Conservation (phyloP, 2,113 vertebrate genomes). For the Astur gentilis region DNA sequence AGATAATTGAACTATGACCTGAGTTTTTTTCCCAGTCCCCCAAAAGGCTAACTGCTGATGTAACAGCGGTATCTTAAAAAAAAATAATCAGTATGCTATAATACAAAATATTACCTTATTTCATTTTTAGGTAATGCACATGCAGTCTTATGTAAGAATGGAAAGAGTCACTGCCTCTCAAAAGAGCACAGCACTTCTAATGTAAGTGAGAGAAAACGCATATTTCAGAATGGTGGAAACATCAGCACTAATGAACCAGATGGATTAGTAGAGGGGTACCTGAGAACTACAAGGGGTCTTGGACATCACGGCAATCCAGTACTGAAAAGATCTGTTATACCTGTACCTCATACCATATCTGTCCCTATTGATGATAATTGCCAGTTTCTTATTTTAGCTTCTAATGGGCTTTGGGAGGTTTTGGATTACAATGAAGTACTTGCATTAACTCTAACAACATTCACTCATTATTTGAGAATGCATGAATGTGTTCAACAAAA, state of each 20-base stretch:
- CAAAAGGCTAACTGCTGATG: background rate
- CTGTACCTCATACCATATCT: conserved; percentile 54
- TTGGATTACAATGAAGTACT: conserved; percentile 61
- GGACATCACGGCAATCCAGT: conserved; percentile 60
- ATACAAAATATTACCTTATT: background rate
- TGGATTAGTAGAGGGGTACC: conserved; percentile 53
- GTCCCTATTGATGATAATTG: conserved; percentile 53
- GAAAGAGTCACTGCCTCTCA: conserved; percentile 59
- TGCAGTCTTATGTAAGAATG: conserved; percentile 71
- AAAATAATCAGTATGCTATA: background rate
- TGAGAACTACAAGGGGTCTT: conserved; percentile 53
- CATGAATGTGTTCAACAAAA: background rate
- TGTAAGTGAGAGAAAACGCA: conserved; percentile 8
- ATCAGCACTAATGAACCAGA: conserved; percentile 49
- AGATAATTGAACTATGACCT: background rate
- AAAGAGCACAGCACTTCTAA: conserved; percentile 66
- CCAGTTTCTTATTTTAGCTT: conserved; percentile 70
- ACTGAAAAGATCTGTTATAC: conserved; percentile 63
- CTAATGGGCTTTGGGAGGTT: conserved; percentile 70
- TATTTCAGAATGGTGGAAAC: conserved; percentile 37
- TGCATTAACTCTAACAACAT: conserved; percentile 37
- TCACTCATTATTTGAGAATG: conserved; percentile 12
- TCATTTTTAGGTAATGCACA: conserved; percentile 61
- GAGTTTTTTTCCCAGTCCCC: background rate
- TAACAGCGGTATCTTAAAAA: background rate